Evolutionary conservation across 2,888 invertebrate genomes (phyloP).

Genomic region (Hydraecia micacea): DNA sequence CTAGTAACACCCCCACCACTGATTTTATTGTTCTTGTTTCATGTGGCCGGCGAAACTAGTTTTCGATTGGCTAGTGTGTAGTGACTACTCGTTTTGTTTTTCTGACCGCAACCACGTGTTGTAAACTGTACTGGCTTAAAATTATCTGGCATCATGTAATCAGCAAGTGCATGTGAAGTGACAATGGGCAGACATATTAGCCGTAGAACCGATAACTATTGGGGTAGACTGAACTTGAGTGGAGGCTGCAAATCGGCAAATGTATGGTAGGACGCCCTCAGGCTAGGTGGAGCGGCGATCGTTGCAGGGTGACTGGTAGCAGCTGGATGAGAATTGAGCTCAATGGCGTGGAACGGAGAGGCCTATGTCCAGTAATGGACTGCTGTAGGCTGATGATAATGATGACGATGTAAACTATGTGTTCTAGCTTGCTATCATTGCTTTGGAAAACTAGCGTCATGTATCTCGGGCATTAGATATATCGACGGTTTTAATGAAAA

Average conservation of each 20-base stretch:
- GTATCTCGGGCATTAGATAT: constrained; percentile 24
- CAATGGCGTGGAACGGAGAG: neutral
- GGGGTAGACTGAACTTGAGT: neutral
- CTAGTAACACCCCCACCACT: neutral
- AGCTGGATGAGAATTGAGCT: neutral
- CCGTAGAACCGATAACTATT: neutral
- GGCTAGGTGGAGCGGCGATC: neutral
- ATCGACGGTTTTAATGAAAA: constrained; percentile 59
- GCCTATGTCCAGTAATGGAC: no score
- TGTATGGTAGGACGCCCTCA: neutral
- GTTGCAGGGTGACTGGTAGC: neutral
- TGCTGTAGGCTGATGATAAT: neutral
- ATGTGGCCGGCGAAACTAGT: neutral
- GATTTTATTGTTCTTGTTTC: neutral
- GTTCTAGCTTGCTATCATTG: neutral
- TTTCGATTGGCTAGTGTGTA: neutral
- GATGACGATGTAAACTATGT: neutral
- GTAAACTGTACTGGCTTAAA: neutral
- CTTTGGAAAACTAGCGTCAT: neutral
- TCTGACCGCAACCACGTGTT: neutral
- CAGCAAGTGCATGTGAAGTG: neutral
- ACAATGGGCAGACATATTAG: neutral
- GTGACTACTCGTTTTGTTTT: neutral
- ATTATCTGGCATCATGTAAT: neutral
- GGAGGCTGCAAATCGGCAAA: neutral